Percentiles rank a stretch among this genome's conserved stretches.
Evolutionary conservation across 1,140 invertebrate genomes (phyloP).

Genomic region (Drosophila neocordata): DNA sequence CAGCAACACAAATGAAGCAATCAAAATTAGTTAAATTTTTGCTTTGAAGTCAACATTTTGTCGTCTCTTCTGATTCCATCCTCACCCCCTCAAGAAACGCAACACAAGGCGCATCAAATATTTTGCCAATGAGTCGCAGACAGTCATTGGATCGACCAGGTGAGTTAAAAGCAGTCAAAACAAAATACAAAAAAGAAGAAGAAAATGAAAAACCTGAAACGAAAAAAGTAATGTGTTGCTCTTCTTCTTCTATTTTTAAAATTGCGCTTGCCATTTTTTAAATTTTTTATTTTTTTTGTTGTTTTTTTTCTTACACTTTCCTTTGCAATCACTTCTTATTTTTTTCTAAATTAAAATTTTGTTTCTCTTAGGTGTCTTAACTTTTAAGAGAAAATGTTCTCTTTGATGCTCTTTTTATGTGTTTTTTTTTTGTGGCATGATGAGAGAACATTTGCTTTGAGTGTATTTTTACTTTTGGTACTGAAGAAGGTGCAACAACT

Average conservation of each 20-base stretch:
- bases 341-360: too few species aligned
- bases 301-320: constrained; percentile 62
- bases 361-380: too few species aligned
- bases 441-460: too few species aligned
- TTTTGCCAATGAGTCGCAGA: constrained; percentile 82
- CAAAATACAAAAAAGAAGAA: neutral
- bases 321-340: constrained; percentile 44
- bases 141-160: constrained; percentile 83
- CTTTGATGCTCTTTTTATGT: constrained; percentile 56
- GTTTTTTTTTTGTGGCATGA: neutral
- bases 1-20: constrained; percentile 68
- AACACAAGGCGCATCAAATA: constrained; percentile 67
- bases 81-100: constrained; percentile 47
- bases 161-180: constrained; percentile 42
- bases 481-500: constrained; percentile 43
- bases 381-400: too few species aligned
- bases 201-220: constrained; percentile 12
- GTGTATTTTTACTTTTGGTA: too few species aligned
- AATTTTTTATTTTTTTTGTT: too few species aligned
- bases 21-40: constrained; percentile 63
- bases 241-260: neutral
- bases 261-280: too few species aligned
- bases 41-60: constrained; percentile 48
- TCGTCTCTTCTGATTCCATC: constrained; percentile 48
- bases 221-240: constrained; percentile 42